A percentile compares a stretch with the other conserved stretches of the same genome.
phyloP scores from a whole-genome alignment of 1,140 invertebrate genomes.

The Manduca sexta region DNA sequence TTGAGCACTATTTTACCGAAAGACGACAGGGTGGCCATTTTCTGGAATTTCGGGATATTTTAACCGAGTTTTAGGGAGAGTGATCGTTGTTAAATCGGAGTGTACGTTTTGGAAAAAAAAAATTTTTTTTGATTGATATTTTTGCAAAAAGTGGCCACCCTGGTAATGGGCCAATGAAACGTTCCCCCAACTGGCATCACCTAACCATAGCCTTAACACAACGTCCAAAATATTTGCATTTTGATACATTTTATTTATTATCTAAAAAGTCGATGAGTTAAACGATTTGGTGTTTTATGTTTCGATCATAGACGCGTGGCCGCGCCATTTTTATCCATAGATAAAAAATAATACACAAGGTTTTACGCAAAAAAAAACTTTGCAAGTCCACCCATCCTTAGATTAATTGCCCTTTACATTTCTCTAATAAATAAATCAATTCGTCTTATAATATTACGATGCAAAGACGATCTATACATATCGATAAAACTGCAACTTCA shows the following conservation, averaged over 20 bases:
- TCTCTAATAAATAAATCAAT: constrained; percentile 70
- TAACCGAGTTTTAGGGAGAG: no score
- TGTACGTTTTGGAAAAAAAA: no score
- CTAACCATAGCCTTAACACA: constrained; percentile 45
- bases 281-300: constrained; percentile 67
- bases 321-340: constrained; percentile 18
- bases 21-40: constrained; percentile 25
- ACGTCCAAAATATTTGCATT: constrained; percentile 61
- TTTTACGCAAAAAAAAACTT: constrained; percentile 16
- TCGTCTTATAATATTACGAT: constrained; percentile 8
- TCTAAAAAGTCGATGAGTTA: constrained; percentile 70
- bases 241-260: constrained; percentile 54
- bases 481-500: no score
- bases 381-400: constrained; percentile 13
- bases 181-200: constrained; percentile 21
- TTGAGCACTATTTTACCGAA: constrained; percentile 68
- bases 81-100: no score
- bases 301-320: constrained; percentile 54
- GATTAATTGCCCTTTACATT: constrained; percentile 51
- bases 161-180: constrained; percentile 12
- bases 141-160: no score
- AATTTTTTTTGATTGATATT: no score
- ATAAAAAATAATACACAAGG: constrained; percentile 26
- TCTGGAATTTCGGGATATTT: no score
- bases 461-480: no score